phyloP scores from a whole-genome alignment of 2,888 invertebrate genomes.

The Bedellia somnulentella region DNA sequence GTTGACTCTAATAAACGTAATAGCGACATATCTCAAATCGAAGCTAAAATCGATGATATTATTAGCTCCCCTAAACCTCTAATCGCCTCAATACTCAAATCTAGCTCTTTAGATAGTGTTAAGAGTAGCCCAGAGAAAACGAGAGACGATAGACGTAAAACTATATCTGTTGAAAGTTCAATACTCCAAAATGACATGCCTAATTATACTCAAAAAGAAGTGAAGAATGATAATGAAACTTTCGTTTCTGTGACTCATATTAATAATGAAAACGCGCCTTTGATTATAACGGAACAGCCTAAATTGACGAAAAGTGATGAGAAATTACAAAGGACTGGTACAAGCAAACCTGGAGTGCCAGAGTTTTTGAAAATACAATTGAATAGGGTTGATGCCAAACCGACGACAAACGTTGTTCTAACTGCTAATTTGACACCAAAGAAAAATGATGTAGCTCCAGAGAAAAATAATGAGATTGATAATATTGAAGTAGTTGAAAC shows the following conservation, averaged over 20 bases:
- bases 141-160: constrained; percentile 45
- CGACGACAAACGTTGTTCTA: constrained; percentile 65
- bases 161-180: constrained; percentile 52
- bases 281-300: constrained; percentile 20
- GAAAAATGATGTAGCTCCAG: constrained; percentile 36
- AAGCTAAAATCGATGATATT: constrained; percentile 58
- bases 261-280: constrained; percentile 41
- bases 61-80: constrained; percentile 56
- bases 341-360: constrained; percentile 46
- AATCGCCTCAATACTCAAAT: constrained; percentile 49
- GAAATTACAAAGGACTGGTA: constrained; percentile 25
- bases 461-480: constrained; percentile 30
- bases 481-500: constrained; percentile 22
- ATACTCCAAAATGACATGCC: constrained; percentile 24
- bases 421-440: constrained; percentile 62
- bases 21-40: constrained; percentile 55
- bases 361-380: constrained; percentile 73
- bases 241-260: constrained; percentile 62
- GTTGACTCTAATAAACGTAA: constrained; percentile 41
- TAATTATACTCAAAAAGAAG: constrained; percentile 18
- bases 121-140: constrained; percentile 57
- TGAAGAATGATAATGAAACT: constrained; percentile 33
- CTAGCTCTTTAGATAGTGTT: constrained; percentile 62
- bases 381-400: constrained; percentile 68
- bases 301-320: constrained; percentile 41